These are phyloP conservation scores for Drosophila kambysellisi DNA, from an alignment of 2,888 invertebrate genomes.

Conservation along the genomic window DNA sequence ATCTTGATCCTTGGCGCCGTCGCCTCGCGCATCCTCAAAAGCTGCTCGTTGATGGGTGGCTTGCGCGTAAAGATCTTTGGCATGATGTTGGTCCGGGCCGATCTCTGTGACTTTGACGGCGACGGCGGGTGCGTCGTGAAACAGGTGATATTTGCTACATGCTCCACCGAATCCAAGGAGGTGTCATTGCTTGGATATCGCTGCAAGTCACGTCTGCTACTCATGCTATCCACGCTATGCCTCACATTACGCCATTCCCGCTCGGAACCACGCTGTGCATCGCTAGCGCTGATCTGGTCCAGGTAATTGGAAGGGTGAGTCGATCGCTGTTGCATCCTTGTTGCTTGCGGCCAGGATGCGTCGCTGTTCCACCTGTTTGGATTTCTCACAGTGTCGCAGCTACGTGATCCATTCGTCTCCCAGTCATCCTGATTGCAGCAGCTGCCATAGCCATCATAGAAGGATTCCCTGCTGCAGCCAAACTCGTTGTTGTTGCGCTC, in stretches of 20 bases:
- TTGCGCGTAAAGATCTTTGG: background rate
- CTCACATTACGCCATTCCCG: background rate
- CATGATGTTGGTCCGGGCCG: background rate
- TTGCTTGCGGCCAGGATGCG: background rate
- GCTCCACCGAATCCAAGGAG: slow-evolving; percentile 21
- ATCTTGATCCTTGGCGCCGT: slow-evolving; percentile 9
- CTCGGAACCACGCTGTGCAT: background rate
- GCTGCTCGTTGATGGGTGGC: slow-evolving; percentile 4
- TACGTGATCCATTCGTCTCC: background rate
- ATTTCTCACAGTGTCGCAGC: background rate
- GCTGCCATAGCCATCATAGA: background rate
- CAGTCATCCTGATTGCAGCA: background rate
- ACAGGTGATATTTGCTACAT: background rate
- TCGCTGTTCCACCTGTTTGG: background rate
- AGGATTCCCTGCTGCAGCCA: background rate
- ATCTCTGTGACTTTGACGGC: background rate
- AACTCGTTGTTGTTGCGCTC: background rate
- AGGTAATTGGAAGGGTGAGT: background rate
- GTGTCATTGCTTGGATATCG: slow-evolving; percentile 2
- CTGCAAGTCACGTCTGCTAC: background rate
- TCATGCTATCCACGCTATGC: background rate
- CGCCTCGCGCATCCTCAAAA: slow-evolving; percentile 11
- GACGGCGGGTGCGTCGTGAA: background rate
- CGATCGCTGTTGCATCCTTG: background rate
- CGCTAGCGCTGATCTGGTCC: background rate